Percentiles rank a stretch among this genome's conserved stretches.
These are phyloP conservation scores for Frankliniella intonsa DNA, from an alignment of 2,888 invertebrate genomes.

Conservation along the genomic window DNA sequence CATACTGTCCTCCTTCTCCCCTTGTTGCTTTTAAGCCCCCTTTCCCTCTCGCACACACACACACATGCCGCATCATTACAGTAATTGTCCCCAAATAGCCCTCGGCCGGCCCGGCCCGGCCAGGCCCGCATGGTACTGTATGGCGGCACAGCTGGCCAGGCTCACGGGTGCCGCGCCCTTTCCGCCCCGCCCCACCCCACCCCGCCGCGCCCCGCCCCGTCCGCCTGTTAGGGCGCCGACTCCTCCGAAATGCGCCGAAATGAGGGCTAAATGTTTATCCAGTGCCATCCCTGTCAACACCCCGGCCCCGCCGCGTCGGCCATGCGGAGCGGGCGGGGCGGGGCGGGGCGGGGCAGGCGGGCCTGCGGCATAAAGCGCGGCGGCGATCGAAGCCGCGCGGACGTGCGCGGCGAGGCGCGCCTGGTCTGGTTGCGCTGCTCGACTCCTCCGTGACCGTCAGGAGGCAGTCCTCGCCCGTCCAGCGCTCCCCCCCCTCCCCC, in stretches of 20 bases:
- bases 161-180: not conserved
- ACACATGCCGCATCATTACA: not conserved
- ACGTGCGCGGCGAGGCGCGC: too few relatives aligned
- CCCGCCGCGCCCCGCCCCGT: not conserved
- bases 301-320: too few relatives aligned
- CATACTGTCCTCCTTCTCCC: not conserved
- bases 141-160: not conserved
- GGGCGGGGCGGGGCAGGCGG: not conserved
- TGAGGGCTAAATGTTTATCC: slow-evolving; percentile 5
- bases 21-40: too few relatives aligned
- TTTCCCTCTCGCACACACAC: not conserved
- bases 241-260: too few relatives aligned
- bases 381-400: not conserved
- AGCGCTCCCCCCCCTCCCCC: not conserved
- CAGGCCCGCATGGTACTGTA: not conserved
- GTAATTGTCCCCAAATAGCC: too few relatives aligned
- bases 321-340: too few relatives aligned
- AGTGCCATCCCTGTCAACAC: not conserved
- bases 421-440: too few relatives aligned
- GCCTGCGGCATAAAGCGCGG: too few relatives aligned
- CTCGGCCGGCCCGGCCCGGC: not conserved
- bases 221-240: not conserved
- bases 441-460: too few relatives aligned
- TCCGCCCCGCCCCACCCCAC: not conserved
- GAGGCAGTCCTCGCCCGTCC: too few relatives aligned